phyloP scores from a whole-genome alignment of 2,113 vertebrate genomes.

The Lonchura striata region DNA sequence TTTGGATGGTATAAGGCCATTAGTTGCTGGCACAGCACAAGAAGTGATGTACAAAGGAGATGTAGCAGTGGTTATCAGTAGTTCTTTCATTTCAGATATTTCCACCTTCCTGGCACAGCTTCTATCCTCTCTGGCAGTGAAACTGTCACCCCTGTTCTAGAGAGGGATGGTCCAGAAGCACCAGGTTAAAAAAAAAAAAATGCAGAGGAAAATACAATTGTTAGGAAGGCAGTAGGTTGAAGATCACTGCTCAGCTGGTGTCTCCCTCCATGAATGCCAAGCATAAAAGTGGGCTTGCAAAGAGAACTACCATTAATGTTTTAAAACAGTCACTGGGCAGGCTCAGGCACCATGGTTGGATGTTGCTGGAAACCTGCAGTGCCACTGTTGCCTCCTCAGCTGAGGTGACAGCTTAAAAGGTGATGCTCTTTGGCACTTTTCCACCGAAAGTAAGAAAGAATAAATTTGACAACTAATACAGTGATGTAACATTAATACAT shows the following conservation, averaged over 20 bases:
- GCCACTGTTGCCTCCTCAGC: rapidly evolving
- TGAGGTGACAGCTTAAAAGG: neutral
- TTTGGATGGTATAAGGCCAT: neutral
- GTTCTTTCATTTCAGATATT: neutral
- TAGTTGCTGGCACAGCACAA: neutral
- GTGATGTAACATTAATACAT: neutral
- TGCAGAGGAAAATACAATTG: neutral
- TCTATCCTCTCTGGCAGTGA: neutral
- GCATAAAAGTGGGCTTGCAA: neutral
- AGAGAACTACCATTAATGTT: neutral
- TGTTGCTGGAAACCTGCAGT: neutral
- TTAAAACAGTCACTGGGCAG: neutral
- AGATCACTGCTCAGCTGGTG: neutral
- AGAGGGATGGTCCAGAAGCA: neutral
- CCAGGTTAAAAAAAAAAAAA: neutral
- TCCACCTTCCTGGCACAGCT: neutral
- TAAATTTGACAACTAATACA: neutral
- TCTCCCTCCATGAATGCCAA: neutral
- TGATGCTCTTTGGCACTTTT: neutral
- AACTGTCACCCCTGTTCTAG: neutral
- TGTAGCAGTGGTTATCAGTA: neutral
- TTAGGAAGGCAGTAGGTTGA: neutral
- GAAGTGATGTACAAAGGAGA: neutral
- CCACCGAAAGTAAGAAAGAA: neutral
- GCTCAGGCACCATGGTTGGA: rapidly evolving